Evolutionary conservation across 2,797 vertebrate genomes (phyloP), one percentile per base, ranked within the genome.

Genomic region (Argyrosomus regius): DNA sequence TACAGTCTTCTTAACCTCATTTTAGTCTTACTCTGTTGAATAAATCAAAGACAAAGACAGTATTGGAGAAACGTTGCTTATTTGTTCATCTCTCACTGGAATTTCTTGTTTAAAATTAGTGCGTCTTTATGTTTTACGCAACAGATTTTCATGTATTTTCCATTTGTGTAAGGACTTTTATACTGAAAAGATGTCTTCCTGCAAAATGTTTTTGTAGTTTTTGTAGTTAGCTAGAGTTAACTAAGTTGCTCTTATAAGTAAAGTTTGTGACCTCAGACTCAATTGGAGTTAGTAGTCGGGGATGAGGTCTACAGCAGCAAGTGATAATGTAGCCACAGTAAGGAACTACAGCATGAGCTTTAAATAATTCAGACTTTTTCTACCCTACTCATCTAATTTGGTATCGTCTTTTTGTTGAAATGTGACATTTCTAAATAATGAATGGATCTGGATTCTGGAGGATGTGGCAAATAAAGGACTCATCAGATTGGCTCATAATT

Each of bases 361-460:
- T 76, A 50, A 74, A 89, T 86, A 80, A 83, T 82, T 0, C 52
- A 81, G 56, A 18, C 0, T 4, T 54, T 54, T 9, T 65, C 50
- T 70, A 20, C 24, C 39, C 9, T 35, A 20, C 24, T 46, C 59
- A 60, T 76, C 52, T 73, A 63, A 78, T 71, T 74, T 82, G 46
- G 24, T 48, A 4, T 63, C 26, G 20, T 24, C 31, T 60, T 49
- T 50, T 61, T 46, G 50, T 56, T 65, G 13, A 66, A 71, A 62
- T 75, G 31, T 1, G 28, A 68, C 35, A 64, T 61, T 78, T 62
- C 22, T 88, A 41, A 92, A 90, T 92, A 85, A 93, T 86, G 22
- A 60, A 89, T 85, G 50, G 58, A 31, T 31, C 49, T 49, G 68
- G 49, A 77, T 65, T 83, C 72, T 50, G 45, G 73, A 67, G 70